These are phyloP conservation scores for Parnassius mnemosyne DNA, from an alignment of 2,888 invertebrate species.

Conservation along the genomic window DNA sequence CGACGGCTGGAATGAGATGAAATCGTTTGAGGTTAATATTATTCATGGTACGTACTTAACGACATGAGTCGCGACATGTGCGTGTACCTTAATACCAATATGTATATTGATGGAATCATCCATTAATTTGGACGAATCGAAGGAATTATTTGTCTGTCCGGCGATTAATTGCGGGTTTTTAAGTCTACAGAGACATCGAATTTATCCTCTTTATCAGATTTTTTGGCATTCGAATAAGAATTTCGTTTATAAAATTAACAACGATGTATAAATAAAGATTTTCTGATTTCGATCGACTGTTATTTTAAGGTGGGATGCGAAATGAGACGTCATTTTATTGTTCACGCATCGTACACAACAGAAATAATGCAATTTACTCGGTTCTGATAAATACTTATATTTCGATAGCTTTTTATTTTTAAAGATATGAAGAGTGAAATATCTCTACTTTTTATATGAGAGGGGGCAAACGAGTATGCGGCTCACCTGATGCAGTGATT, in stretches of 20 bases:
- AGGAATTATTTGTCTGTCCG: conserved; percentile 34
- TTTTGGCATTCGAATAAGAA: conserved; percentile 11
- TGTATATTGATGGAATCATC: conserved; percentile 1
- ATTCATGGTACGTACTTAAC: conserved; percentile 53
- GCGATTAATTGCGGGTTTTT: conserved; percentile 32
- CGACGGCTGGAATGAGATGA: conserved; percentile 41
- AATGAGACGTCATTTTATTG: not conserved
- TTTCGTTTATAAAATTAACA: conserved; percentile 20
- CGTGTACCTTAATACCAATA: conserved; percentile 22
- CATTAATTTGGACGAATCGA: conserved; percentile 30
- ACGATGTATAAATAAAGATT: not conserved
- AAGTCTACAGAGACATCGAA: conserved; percentile 26
- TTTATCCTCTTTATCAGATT: conserved; percentile 25
- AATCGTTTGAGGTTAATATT: conserved; percentile 59
- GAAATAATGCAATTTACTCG: no score
- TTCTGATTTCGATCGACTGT: not conserved
- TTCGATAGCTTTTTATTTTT: no score
- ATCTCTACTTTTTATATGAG: no score
- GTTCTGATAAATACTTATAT: no score
- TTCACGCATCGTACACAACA: not conserved
- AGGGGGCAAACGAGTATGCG: no score
- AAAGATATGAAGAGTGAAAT: no score
- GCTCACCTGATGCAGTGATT: no score
- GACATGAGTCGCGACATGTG: conserved; percentile 26
- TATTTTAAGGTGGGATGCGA: not conserved